Base-by-base conservation (phyloP, 1,140 invertebrate species). In the Caenorhabditis tropicalis region DNA sequence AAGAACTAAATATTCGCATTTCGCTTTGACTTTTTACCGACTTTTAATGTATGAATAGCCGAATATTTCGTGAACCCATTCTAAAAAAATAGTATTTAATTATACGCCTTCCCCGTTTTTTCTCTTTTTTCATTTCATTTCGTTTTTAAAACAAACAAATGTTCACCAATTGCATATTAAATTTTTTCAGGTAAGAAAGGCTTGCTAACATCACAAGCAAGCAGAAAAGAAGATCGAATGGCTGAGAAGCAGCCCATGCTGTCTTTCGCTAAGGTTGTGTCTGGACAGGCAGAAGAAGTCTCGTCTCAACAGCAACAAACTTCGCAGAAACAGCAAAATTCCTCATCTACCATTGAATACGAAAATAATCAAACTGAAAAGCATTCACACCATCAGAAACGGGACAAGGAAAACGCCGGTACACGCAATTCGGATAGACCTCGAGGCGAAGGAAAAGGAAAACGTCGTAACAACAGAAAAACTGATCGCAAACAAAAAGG, bases 211-310 rank as follows among this genome's bases (percentile, higher is more conserved):
- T 74, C 65, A 74, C 33, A 33, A 43, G 65, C 65, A 46, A 70
- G 60, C 51, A 65, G 56, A 74, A 49, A n/a, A 33, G 53, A 82
- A 65, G 60, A 56, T 53, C 27, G 36, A 46, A 86, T 87, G 85
- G 86, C 84, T 51, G 86, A 81, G 70, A 87, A 81, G 86, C 85
- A 86, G 81, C 86, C 84, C 31, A 86, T 87, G 86, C 84, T 87
- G 36, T 87, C 86, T 19, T 87, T 87, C 56, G 86, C 86, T n/a
- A 87, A 86, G 36, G 84, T 87, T n/a, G 86, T 87, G 6, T 87
- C 86, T 21, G 86, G 86, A 65, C 79, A 82, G 43, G 60, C 53
- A 6, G 85, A 48, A 39, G 84, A 82, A 6, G 51, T 21, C 24
- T 29, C n/a, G 46, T 58, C 74, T 51, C 31, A 29, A 29, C 39